A percentile compares a stretch with the other conserved stretches of the same genome.
These are phyloP conservation scores for Thereuonema tuberculata DNA, from an alignment of 1,140 invertebrate genomes.

Conservation along the genomic window DNA sequence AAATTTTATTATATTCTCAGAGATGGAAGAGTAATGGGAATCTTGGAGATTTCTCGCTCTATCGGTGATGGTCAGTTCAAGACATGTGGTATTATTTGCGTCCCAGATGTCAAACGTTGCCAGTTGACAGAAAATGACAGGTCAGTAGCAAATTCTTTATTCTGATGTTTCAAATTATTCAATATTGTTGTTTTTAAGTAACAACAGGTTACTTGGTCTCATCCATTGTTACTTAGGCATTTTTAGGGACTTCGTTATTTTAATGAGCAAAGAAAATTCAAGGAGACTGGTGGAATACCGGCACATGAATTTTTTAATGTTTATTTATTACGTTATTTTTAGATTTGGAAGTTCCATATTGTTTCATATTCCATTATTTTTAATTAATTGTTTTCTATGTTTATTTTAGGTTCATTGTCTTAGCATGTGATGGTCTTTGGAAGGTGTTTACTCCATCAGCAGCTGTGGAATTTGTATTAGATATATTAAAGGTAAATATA, in stretches of 20 bases:
- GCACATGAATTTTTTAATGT: not conserved
- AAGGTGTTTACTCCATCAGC: slow-evolving; percentile 33
- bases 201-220: too few species aligned
- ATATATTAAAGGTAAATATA: slow-evolving; percentile 23
- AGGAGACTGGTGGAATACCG: too few species aligned
- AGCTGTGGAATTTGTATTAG: slow-evolving; percentile 31
- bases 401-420: slow-evolving; percentile 30
- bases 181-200: too few species aligned
- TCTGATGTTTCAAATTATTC: too few species aligned
- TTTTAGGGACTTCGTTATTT: too few species aligned
- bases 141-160: too few species aligned
- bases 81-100: slow-evolving; percentile 31
- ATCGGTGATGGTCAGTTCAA: slow-evolving; percentile 40
- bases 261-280: too few species aligned
- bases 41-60: slow-evolving; percentile 39
- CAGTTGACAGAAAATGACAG: slow-evolving; percentile 33
- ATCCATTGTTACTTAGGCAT: too few species aligned
- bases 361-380: not conserved
- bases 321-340: not conserved
- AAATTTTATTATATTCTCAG: slow-evolving; percentile 26
- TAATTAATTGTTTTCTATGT: not conserved
- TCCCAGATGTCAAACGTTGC: slow-evolving; percentile 38
- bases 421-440: slow-evolving; percentile 41
- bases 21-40: slow-evolving; percentile 38
- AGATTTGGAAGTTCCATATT: not conserved